Evolutionary conservation across 2,113 vertebrate genomes (phyloP).

Genomic region (Malurus elegans): DNA sequence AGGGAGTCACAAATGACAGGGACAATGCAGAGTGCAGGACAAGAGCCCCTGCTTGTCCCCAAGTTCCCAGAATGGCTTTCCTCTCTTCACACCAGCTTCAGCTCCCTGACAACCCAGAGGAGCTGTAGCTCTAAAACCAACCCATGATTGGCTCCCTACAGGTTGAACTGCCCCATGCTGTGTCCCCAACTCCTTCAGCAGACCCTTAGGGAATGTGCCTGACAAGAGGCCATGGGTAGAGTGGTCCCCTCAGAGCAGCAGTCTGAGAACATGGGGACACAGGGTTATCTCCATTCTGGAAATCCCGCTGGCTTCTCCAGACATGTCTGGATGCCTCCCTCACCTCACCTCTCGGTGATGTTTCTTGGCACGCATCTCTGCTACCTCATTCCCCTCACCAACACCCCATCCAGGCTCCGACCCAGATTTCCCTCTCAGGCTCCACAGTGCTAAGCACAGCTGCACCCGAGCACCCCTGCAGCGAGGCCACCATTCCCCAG

Average conservation of each 20-base stretch:
- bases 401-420: rapidly evolving
- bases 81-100: background rate
- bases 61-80: rapidly evolving
- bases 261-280: rapidly evolving
- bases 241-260: rapidly evolving
- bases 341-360: background rate
- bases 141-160: background rate
- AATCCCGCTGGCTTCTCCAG: background rate
- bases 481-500: rapidly evolving
- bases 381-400: background rate
- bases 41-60: background rate
- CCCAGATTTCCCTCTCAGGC: background rate
- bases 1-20: background rate
- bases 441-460: background rate
- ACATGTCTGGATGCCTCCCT: background rate
- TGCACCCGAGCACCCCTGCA: background rate
- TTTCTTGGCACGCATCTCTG: background rate
- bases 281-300: background rate
- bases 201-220: background rate
- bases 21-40: background rate
- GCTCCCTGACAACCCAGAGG: background rate
- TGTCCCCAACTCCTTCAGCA: background rate
- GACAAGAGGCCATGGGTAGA: background rate
- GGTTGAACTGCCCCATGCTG: too few relatives aligned
- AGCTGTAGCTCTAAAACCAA: background rate